Base-by-base conservation (phyloP, 2,888 invertebrate species). In the Catocala fraxini region DNA sequence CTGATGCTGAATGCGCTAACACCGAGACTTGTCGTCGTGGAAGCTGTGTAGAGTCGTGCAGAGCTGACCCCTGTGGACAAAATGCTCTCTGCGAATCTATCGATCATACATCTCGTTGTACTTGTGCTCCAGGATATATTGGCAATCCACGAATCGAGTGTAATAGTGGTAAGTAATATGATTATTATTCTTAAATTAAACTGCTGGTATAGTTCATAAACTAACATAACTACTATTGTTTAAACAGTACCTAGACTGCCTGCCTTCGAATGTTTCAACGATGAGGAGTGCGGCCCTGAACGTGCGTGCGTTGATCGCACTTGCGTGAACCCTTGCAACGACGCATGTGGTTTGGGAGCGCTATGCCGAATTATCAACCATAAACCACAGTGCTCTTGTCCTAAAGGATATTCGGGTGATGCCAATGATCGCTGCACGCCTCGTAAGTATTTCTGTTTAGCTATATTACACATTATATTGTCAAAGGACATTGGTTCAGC, bases 61-160 rank as follows among this genome's bases (percentile, higher is more conserved):
- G 95, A 68, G 94, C 97, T 1, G 96, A 97, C 73, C 95, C 95
- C 34, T 98, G 98, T 80, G 98, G 98, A 62, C 94, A 97, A 53
- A 98, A 98, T 81, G 97, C 98, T 2, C 95, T 97, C 66, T 98
- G 98, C 82, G 96, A 95, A 81, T 96, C 98, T 0, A 85, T 95
- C 25, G 96, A 96, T 74, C 98, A 98, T 83, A 95, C 96, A 70
- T 97, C 97, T 0, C 95, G 96, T 51, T 98, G 98, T 83, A 95
- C 95, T 11, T 98, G 98, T 85, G 96, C 98, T 12, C 92, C 95
- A 10, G 97, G 96, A 25, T 98, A 97, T 83, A 95, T 94, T 43
- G 98, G 98, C 79, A 97, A 97, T 86, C 96, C 98, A 9, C 96
- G 97, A 85, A 90, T 96, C 53, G 97, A 98, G 89, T 98, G 98